phyloP scores from a whole-genome alignment of 2,888 invertebrate species.

The Lithodes maja region DNA sequence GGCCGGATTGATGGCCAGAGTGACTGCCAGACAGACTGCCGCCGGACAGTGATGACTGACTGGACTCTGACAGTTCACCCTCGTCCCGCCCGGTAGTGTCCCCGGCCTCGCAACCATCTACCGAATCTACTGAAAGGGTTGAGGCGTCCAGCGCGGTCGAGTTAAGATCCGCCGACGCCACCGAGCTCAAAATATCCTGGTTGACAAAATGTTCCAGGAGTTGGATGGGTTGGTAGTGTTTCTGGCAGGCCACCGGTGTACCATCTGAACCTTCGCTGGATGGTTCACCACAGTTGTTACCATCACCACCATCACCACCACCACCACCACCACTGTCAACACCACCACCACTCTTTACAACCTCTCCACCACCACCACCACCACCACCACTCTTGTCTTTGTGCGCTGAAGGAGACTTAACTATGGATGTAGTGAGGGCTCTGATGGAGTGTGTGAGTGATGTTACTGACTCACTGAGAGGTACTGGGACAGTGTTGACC shows the following conservation, averaged over 20 bases:
- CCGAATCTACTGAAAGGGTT: slow-evolving; percentile 64
- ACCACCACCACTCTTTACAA: neutral
- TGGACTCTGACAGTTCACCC: slow-evolving; percentile 65
- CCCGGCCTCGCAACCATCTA: slow-evolving; percentile 59
- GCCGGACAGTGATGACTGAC: slow-evolving; percentile 67
- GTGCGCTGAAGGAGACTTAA: slow-evolving; percentile 50
- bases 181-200: slow-evolving; percentile 41
- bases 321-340: neutral
- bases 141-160: slow-evolving; percentile 66
- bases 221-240: slow-evolving; percentile 34
- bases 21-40: slow-evolving; percentile 67
- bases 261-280: slow-evolving; percentile 55
- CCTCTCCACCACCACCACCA: slow-evolving; percentile 2
- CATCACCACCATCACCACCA: slow-evolving; percentile 3
- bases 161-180: slow-evolving; percentile 65
- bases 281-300: slow-evolving; percentile 15
- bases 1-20: slow-evolving; percentile 21
- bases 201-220: slow-evolving; percentile 43
- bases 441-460: slow-evolving; percentile 63
- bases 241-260: slow-evolving; percentile 57
- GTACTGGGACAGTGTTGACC: slow-evolving; percentile 18
- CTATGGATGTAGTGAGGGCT: slow-evolving; percentile 65
- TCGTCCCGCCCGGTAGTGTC: slow-evolving; percentile 60
- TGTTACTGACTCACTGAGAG: slow-evolving; percentile 58
- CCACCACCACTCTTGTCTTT: slow-evolving; percentile 26